Evolutionary conservation across 2,888 invertebrate genomes (phyloP).

Genomic region (Sphaeridia pumilis): DNA sequence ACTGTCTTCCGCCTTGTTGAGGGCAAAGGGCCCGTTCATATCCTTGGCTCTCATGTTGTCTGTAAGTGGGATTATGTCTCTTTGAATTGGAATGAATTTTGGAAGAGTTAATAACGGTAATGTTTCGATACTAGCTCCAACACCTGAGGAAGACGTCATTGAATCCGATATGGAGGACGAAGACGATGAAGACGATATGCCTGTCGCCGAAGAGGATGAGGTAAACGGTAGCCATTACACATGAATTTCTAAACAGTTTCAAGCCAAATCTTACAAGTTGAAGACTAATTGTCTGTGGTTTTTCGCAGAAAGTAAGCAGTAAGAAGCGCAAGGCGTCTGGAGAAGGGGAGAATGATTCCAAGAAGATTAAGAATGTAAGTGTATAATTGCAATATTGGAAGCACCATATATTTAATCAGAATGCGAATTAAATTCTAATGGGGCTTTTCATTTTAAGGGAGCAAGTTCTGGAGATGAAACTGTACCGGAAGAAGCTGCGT

Average conservation of each 20-base stretch:
- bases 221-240: background rate
- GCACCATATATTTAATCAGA: background rate
- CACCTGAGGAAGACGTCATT: conserved; percentile 8
- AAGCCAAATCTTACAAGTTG: too few relatives aligned
- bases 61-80: conserved; percentile 1
- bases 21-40: conserved; percentile 6
- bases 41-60: conserved; percentile 3
- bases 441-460: too few relatives aligned
- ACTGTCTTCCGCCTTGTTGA: conserved; percentile 5
- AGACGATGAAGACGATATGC: conserved; percentile 6
- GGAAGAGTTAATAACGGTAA: background rate
- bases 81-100: background rate
- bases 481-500: too few relatives aligned
- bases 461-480: too few relatives aligned
- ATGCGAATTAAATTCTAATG: too few relatives aligned
- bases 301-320: background rate
- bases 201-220: background rate
- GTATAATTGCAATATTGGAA: background rate
- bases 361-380: conserved; percentile 6
- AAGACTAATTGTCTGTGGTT: background rate
- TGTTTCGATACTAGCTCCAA: background rate
- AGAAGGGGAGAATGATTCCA: conserved; percentile 1
- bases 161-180: conserved; percentile 10
- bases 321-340: conserved; percentile 8
- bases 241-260: background rate